Base-by-base conservation (phyloP, 2,113 vertebrate species). In the Tachysurus vachellii region DNA sequence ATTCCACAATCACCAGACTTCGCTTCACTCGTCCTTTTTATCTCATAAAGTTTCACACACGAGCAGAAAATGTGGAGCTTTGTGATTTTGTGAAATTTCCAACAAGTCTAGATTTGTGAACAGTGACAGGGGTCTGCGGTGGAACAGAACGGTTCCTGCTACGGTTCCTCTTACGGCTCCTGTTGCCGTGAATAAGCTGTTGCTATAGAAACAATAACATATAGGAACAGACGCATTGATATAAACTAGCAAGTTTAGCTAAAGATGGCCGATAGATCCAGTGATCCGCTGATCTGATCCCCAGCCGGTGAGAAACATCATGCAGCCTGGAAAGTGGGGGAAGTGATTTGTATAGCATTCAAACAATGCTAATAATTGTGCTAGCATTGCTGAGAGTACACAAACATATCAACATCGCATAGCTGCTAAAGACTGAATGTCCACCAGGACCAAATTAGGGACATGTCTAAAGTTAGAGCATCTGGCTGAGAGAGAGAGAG, bases 91-190 rank as follows among this genome's bases (percentile, higher is more conserved):
- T 13, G 42, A 10, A 26, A 50, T 26, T 36, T 23, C 6, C 28
- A 8, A 8, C 28, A 36, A 12, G 26, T n/a, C 9, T 11, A 2
- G 64, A 68, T 68, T 16, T 68, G 0, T 10, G n/a, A 13, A 28
- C n/a, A 16, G 13, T 6, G 62, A n/a, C 1, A 12, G 1, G n/a
- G 13, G 0, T n/a, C 4, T 1, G 5, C 5, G n/a, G 2, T 5
- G 47, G 47, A 50, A 50, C 47, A 50, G 47, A 7, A 50, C 47
- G 47, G 47, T 50, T 50, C 47, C 47, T 50, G 47, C 47, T 50
- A 50, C 47, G 8, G 47, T 50, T 50, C 47, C 47, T 50, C 47
- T 50, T 50, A 50, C 36, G 36, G n/a, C 16, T 68, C 70, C 7
- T 21, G 42, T 44, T 12, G 0, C 12, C 14, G n/a, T 68, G 11